Conservation (phyloP, 1,140 invertebrate genomes). For the Achroia grisella region DNA sequence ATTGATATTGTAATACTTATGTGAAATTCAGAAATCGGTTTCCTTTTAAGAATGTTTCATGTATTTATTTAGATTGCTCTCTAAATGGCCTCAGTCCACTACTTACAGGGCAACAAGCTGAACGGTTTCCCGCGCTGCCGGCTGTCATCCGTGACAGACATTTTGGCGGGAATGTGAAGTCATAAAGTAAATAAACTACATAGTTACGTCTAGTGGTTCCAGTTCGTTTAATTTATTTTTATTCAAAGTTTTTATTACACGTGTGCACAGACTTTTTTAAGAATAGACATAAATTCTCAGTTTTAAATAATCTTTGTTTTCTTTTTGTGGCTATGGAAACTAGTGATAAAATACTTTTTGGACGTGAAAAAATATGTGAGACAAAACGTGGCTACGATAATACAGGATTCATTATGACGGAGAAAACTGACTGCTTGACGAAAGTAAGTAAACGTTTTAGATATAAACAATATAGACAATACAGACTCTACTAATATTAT, state of each 20-base stretch:
- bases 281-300: not conserved
- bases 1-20: too few relatives aligned
- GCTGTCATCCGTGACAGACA: conserved; percentile 5
- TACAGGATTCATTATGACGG: conserved; percentile 22
- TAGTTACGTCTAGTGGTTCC: not conserved
- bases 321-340: conserved; percentile 7
- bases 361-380: conserved; percentile 15
- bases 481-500: too few relatives aligned
- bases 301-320: conserved; percentile 2
- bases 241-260: not conserved
- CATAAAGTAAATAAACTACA: not conserved
- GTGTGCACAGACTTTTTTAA: not conserved
- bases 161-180: conserved; percentile 5
- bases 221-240: not conserved
- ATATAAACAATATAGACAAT: not conserved
- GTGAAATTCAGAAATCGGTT: too few relatives aligned
- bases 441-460: conserved; percentile 1
- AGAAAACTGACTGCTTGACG: conserved; percentile 18
- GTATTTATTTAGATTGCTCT: conserved; percentile 7
- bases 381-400: conserved; percentile 24
- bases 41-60: not conserved
- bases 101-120: conserved; percentile 1
- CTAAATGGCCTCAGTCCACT: conserved; percentile 1
- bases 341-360: conserved; percentile 7
- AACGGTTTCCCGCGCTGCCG: conserved; percentile 5